A percentile compares a stretch with the other conserved stretches of the same genome.
phyloP scores from a whole-genome alignment of 2,888 invertebrate species.

The Pachycephus smyrnensis region DNA sequence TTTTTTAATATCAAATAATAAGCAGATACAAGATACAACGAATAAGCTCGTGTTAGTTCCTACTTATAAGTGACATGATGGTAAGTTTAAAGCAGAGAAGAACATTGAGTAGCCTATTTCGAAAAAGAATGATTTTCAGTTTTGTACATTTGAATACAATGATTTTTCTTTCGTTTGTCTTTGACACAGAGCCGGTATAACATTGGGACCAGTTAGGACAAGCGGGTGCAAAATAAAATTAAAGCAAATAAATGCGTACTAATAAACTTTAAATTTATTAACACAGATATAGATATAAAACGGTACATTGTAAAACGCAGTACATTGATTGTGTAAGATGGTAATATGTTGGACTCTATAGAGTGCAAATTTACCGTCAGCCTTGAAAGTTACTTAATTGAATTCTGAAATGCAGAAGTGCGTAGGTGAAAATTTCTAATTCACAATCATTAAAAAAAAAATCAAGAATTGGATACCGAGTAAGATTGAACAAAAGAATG shows the following conservation, averaged over 20 bases:
- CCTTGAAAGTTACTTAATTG: constrained; percentile 4
- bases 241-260: constrained; percentile 48
- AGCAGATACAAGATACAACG: not conserved
- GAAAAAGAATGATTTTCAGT: not conserved
- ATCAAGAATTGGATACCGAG: not conserved
- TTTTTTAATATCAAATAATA: not conserved
- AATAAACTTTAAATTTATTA: constrained; percentile 60
- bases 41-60: not conserved
- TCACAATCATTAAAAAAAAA: constrained; percentile 2
- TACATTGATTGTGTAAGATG: not conserved
- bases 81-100: not conserved
- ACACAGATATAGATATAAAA: constrained; percentile 41
- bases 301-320: constrained; percentile 31
- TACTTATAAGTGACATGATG: not conserved
- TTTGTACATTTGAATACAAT: not conserved
- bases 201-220: constrained; percentile 26
- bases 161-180: not conserved
- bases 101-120: not conserved
- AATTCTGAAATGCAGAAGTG: not conserved
- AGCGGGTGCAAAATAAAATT: constrained; percentile 51
- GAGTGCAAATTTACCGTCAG: not conserved
- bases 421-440: not conserved
- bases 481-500: not conserved
- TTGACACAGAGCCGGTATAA: not conserved
- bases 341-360: not conserved